Evolutionary conservation across 2,888 invertebrate genomes (phyloP).

Genomic region (Dioctria rufipes): DNA sequence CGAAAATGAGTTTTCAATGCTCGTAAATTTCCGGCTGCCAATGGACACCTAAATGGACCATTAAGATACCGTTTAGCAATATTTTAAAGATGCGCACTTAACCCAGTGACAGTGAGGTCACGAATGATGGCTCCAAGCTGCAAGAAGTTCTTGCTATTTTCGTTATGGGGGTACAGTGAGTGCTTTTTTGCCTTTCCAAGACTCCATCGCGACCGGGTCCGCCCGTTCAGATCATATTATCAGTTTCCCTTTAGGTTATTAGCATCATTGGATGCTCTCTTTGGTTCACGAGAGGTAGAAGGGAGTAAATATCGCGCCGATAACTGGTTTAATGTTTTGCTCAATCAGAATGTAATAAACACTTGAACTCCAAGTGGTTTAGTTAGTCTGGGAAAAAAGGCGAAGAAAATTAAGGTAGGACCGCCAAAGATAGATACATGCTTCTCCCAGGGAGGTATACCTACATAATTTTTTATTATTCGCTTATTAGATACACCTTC

Average conservation of each 20-base stretch:
- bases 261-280: constrained; percentile 2
- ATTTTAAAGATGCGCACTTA: constrained; percentile 53
- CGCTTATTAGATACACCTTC: constrained; percentile 10
- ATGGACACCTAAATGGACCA: constrained; percentile 54
- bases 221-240: constrained; percentile 40
- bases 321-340: constrained; percentile 51
- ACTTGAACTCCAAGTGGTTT: constrained; percentile 10
- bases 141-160: constrained; percentile 41
- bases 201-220: not conserved
- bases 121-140: constrained; percentile 53
- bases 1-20: constrained; percentile 53
- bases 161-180: not conserved
- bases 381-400: constrained; percentile 9
- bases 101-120: constrained; percentile 53
- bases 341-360: constrained; percentile 50
- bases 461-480: constrained; percentile 20
- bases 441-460: constrained; percentile 7
- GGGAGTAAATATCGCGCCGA: constrained; percentile 34
- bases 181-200: not conserved
- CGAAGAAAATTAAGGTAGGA: constrained; percentile 18
- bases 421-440: not conserved
- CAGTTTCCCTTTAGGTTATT: constrained; percentile 37
- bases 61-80: constrained; percentile 54
- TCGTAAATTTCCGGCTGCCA: constrained; percentile 51
- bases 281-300: not conserved